phyloP scores from a whole-genome alignment of 53 echinoderm and acorn worm species.

The Actinopyga echinites region DNA sequence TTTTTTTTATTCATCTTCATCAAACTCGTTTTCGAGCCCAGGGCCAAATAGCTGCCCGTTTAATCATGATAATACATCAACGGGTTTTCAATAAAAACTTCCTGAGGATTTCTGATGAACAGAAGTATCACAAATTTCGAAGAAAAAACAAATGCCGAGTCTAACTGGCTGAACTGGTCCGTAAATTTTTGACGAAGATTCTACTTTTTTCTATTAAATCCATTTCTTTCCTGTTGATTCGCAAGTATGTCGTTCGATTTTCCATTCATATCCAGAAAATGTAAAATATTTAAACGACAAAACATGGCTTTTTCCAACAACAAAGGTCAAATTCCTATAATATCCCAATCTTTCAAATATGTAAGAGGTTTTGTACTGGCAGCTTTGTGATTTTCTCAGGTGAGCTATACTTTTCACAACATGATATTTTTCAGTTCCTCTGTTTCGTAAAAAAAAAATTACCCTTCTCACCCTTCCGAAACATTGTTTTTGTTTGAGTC shows the following conservation, averaged over 20 bases:
- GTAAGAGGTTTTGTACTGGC: conserved; percentile 57
- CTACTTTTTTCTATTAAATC: conserved; percentile 52
- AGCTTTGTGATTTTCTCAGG: conserved; percentile 59
- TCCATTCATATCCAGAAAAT: not conserved
- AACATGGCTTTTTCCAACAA: not conserved
- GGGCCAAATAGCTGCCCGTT: conserved; percentile 63
- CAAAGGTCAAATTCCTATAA: conserved; percentile 47
- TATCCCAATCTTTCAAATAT: conserved; percentile 56
- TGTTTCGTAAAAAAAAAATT: no score
- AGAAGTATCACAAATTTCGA: conserved; percentile 44
- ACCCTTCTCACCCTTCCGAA: no score
- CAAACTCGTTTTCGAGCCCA: conserved; percentile 45
- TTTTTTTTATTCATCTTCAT: conserved; percentile 39
- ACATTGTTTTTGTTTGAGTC: no score
- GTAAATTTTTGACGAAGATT: conserved; percentile 60
- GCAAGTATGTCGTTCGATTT: conserved; percentile 41
- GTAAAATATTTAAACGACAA: not conserved
- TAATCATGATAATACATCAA: conserved; percentile 3
- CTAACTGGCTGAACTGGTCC: conserved; percentile 52
- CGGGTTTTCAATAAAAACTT: conserved; percentile 47
- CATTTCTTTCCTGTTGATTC: conserved; percentile 67
- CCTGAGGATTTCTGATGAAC: conserved; percentile 14
- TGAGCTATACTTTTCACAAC: conserved; percentile 10
- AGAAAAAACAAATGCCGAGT: conserved; percentile 62
- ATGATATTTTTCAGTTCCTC: no score